Percentiles rank a stretch among this genome's conserved stretches.
These are phyloP conservation scores for Diglossa cyanea DNA, from an alignment of 2,797 vertebrate genomes.

Conservation along the genomic window DNA sequence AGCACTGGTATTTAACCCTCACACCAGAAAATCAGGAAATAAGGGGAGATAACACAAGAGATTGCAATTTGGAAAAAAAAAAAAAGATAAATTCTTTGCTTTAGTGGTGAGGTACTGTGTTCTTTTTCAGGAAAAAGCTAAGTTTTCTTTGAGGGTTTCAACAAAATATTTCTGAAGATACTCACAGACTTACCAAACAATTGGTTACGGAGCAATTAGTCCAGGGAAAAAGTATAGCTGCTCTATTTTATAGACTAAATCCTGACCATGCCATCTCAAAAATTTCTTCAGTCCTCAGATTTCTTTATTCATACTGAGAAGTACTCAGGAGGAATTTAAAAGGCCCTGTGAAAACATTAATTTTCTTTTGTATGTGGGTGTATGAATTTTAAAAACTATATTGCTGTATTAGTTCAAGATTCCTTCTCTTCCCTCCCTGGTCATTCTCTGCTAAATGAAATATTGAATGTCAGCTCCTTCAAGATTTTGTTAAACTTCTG, in stretches of 20 bases:
- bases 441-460: neutral
- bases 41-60: neutral
- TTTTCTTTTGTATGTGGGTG: neutral
- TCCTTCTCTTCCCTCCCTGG: neutral
- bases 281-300: neutral
- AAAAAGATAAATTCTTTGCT: neutral
- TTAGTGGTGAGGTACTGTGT: neutral
- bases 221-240: neutral
- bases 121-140: neutral
- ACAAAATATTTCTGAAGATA: neutral
- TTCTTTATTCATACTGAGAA: neutral
- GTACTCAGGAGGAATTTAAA: neutral
- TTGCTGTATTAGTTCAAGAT: neutral
- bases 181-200: neutral
- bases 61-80: fast-evolving
- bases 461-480: neutral
- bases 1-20: neutral
- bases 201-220: neutral
- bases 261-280: neutral
- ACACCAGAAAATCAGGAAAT: neutral
- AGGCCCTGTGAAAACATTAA: neutral
- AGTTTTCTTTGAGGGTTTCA: neutral
- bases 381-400: neutral
- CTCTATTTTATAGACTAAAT: neutral
- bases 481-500: neutral